Evolutionary conservation across 2,797 vertebrate species (phyloP).

Genomic region (Syngnathus acus): DNA sequence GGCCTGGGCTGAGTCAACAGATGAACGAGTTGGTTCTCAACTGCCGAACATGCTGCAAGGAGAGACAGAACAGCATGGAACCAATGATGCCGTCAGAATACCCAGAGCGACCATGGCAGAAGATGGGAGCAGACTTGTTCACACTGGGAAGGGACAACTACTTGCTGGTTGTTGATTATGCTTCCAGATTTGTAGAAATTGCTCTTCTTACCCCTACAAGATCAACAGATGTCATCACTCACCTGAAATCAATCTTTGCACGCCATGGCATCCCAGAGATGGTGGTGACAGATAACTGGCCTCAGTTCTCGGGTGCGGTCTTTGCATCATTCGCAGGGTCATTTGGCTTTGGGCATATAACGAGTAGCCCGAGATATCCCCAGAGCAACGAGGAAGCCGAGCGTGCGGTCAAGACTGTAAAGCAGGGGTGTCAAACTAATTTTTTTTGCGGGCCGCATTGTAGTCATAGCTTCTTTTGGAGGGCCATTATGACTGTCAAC

Average conservation of each 20-base stretch:
- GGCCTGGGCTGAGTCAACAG: not conserved
- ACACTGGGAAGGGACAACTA: not conserved
- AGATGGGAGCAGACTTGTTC: slow-evolving; percentile 3
- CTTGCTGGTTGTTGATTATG: slow-evolving; percentile 4
- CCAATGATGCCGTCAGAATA: not conserved
- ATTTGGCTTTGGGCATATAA: not conserved
- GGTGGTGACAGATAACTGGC: not conserved
- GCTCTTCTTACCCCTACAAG: not conserved
- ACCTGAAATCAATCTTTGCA: not conserved
- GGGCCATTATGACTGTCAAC: too few relatives aligned
- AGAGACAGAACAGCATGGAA: not conserved
- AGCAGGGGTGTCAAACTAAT: too few relatives aligned
- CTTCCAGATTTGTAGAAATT: slow-evolving; percentile 6
- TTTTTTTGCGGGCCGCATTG: too few relatives aligned
- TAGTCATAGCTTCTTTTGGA: too few relatives aligned
- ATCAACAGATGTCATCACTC: not conserved
- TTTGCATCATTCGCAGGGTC: not conserved
- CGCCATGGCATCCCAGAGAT: slow-evolving; percentile 1
- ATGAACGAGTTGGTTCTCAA: not conserved
- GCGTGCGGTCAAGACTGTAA: too few relatives aligned
- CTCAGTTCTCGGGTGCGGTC: not conserved
- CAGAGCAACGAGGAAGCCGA: too few relatives aligned
- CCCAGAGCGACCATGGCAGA: not conserved
- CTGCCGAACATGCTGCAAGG: not conserved
- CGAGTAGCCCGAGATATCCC: not conserved